Evolutionary conservation across 2,888 invertebrate species (phyloP).

Genomic region (Atrina japonica): DNA sequence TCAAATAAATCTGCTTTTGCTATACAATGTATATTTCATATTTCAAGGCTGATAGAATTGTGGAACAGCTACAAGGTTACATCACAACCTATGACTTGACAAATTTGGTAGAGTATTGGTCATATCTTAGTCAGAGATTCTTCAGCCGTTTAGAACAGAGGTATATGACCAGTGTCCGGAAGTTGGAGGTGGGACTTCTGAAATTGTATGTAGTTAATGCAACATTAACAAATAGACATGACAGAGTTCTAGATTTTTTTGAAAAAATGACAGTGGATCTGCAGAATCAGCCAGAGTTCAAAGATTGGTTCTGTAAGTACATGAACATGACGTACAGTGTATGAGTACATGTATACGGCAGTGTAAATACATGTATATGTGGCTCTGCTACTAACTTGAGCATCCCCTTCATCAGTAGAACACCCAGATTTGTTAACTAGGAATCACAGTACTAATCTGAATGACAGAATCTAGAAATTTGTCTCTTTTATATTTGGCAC

Average conservation of each 20-base stretch:
- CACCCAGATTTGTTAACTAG: no score
- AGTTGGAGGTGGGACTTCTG: conserved; percentile 81
- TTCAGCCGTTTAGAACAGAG: conserved; percentile 94
- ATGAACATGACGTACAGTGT: conserved; percentile 82
- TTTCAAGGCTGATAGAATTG: conserved; percentile 78
- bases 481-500: no score
- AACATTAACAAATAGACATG: conserved; percentile 89
- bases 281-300: conserved; percentile 95
- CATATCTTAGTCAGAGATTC: conserved; percentile 91
- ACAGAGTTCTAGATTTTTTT: conserved; percentile 94
- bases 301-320: conserved; percentile 94
- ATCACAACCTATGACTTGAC: conserved; percentile 89
- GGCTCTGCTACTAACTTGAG: no score
- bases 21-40: background rate
- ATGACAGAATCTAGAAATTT: no score
- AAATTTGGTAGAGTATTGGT: conserved; percentile 92
- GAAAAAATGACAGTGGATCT: conserved; percentile 92
- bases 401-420: no score
- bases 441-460: no score
- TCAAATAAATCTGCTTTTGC: no score
- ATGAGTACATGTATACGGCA: no score
- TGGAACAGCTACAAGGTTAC: conserved; percentile 89
- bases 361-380: no score
- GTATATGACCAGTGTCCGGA: conserved; percentile 82
- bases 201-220: conserved; percentile 96